Evolutionary conservation across 2,797 vertebrate species (phyloP), one percentile per base, ranked within the genome.

Genomic region (Taenioides sp.): DNA sequence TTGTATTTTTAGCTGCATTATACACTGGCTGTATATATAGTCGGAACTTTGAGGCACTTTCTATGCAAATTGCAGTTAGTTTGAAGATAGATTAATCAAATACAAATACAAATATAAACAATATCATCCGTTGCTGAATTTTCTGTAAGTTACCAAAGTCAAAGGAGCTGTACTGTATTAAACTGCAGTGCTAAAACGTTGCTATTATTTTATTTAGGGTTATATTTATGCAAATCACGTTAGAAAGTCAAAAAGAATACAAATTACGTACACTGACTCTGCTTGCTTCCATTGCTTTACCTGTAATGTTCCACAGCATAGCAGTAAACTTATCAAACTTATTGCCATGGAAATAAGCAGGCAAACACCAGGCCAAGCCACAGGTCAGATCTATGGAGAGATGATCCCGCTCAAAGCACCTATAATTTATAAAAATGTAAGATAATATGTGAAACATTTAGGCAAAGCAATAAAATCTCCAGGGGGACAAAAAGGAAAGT

Each of bases 1-100:
- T 31, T 54, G 59, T 69, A 27, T 65, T 65, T 65, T 47, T 43
- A 63, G 61, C 34, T 23, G 23, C 12, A 23, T 63, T 43, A 40
- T 40, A 3, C 20, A 4, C 20, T 65, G 64, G 16, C 12, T 47
- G 43, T 49, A 27, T 17, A 49, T 49, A 25, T 18, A 49, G 22
- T 47, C n/a, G 14, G 12, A 23, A 65, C 22, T 65, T 22, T 37
- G 18, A 62, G 60, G 27, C 61, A 5, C 37, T 40, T 64, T 64
- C 23, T 47, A 2, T 47, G 62, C 5, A 23, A 64, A 43, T 34
- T 49, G 40, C 63, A 65, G 20, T 47, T 49, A 18, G 43, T 47
- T 50, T 49, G 61, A 63, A 5, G 23, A 65, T 18, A 25, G 16
- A 49, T 64, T 22, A 43, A 27, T 27, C 60, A 63, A 63, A 22